phyloP scores from a whole-genome alignment of 2,888 invertebrate species.

The Troides oblongomaculatus region DNA sequence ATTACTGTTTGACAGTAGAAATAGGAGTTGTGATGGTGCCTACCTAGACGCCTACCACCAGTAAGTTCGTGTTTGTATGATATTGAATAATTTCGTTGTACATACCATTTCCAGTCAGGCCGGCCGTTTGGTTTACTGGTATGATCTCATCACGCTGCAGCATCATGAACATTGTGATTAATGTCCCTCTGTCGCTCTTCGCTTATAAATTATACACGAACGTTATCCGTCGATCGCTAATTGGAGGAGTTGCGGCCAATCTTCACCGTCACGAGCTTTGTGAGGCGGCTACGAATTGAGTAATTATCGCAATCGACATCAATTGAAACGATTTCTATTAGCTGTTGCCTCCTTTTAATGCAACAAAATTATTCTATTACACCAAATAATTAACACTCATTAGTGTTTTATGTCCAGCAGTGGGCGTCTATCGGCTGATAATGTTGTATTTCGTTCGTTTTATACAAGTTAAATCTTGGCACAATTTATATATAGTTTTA shows the following conservation, averaged over 20 bases:
- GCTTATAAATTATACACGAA: conserved; percentile 52
- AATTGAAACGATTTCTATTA: conserved; percentile 29
- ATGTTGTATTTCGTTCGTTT: too few species aligned
- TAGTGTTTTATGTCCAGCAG: too few species aligned
- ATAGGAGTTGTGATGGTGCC: too few species aligned
- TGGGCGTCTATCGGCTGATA: too few species aligned
- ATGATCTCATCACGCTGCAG: conserved; percentile 58
- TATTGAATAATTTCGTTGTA: conserved; percentile 12
- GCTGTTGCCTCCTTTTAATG: neutral
- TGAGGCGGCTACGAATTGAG: conserved; percentile 59
- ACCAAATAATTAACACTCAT: neutral
- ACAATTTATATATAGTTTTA: too few species aligned
- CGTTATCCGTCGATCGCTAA: conserved; percentile 68
- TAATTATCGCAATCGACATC: conserved; percentile 50
- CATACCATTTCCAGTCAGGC: neutral
- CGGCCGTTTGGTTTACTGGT: conserved; percentile 32
- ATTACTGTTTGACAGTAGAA: too few species aligned
- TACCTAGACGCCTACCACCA: too few species aligned
- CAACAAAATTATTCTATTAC: neutral
- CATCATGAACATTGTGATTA: conserved; percentile 58
- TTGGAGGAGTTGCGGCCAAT: conserved; percentile 67
- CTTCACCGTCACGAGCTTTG: conserved; percentile 45
- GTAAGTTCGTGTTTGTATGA: neutral
- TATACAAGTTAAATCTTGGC: too few species aligned
- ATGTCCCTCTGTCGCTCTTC: conserved; percentile 49